phyloP scores from a whole-genome alignment of 2,888 invertebrate genomes.

The Thecophora atra region DNA sequence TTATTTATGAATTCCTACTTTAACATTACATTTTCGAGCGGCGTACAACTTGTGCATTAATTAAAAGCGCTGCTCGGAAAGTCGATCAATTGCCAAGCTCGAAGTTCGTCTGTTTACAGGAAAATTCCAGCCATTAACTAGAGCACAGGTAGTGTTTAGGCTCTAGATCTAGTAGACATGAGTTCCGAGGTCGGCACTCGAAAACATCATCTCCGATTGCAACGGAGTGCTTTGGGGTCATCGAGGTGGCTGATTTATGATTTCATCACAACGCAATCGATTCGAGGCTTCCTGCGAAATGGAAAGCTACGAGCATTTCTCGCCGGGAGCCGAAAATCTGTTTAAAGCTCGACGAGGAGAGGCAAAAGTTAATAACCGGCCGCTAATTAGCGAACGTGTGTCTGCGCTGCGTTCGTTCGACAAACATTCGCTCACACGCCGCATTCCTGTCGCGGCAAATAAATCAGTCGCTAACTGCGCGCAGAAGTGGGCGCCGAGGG shows the following conservation, averaged over 20 bases:
- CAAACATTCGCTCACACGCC: slow-evolving; percentile 48
- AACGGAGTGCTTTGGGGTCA: neutral
- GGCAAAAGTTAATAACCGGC: neutral
- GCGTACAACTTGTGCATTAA: slow-evolving; percentile 22
- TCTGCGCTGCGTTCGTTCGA: slow-evolving; percentile 56
- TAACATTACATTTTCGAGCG: neutral
- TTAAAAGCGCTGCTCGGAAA: slow-evolving; percentile 6
- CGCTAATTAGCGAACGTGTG: slow-evolving; percentile 57
- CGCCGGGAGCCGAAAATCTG: no score
- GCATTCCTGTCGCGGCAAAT: slow-evolving; percentile 50
- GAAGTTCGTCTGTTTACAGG: slow-evolving; percentile 9
- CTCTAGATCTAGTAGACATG: neutral
- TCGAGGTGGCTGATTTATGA: no score
- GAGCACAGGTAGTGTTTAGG: slow-evolving; percentile 14
- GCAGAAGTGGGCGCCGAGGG: neutral
- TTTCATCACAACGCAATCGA: no score
- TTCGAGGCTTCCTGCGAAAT: no score
- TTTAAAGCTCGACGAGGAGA: no score
- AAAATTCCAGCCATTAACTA: slow-evolving; percentile 24
- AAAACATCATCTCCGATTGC: no score
- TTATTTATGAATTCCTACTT: neutral
- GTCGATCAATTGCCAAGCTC: slow-evolving; percentile 22
- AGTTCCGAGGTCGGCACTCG: neutral
- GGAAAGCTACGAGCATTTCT: no score
- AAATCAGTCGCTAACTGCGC: slow-evolving; percentile 45